Percentiles rank a stretch among this genome's conserved stretches.
Conservation (phyloP, 2,113 vertebrate species). For the Ochotona princeps region DNA sequence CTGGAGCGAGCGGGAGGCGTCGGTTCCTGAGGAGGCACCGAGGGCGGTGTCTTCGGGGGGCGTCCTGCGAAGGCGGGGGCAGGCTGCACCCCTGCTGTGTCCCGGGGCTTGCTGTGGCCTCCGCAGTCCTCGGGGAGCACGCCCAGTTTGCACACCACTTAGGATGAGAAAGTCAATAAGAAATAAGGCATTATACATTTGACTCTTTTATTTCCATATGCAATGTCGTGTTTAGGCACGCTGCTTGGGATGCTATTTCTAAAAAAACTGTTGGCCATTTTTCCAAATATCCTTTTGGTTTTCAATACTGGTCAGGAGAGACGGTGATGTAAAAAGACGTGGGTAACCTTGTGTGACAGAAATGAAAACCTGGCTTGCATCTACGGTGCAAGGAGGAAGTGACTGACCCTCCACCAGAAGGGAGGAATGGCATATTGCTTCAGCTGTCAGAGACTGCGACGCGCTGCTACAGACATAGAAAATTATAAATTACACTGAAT, state of each 20-base stretch:
- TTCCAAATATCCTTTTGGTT: conserved; percentile 88
- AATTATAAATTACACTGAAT: conserved; percentile 93
- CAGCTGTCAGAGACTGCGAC: conserved; percentile 86
- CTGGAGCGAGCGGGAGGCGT: not conserved
- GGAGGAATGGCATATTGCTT: conserved; percentile 89
- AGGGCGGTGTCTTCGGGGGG: not conserved
- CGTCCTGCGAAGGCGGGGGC: not conserved
- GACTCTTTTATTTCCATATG: conserved; percentile 87
- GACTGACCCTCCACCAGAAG: conserved; percentile 87
- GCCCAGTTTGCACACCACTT: not conserved
- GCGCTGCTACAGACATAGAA: conserved; percentile 89
- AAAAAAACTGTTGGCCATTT: conserved; percentile 87
- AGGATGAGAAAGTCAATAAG: conserved; percentile 73
- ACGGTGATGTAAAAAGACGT: conserved; percentile 88
- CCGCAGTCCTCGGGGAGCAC: not conserved
- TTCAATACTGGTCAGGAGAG: conserved; percentile 90
- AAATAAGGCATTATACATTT: conserved; percentile 77
- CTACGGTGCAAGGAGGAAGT: conserved; percentile 87
- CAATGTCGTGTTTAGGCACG: conserved; percentile 89
- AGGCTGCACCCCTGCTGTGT: not conserved
- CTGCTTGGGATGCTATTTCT: conserved; percentile 87
- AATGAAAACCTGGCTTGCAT: conserved; percentile 87
- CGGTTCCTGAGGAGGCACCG: not conserved
- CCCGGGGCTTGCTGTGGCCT: not conserved
- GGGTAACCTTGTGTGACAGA: conserved; percentile 86